These are phyloP conservation scores for Hexactinellida sp. DNA, from an alignment of 37 sponge, comb jelly and placozoan species.

Conservation along the genomic window DNA sequence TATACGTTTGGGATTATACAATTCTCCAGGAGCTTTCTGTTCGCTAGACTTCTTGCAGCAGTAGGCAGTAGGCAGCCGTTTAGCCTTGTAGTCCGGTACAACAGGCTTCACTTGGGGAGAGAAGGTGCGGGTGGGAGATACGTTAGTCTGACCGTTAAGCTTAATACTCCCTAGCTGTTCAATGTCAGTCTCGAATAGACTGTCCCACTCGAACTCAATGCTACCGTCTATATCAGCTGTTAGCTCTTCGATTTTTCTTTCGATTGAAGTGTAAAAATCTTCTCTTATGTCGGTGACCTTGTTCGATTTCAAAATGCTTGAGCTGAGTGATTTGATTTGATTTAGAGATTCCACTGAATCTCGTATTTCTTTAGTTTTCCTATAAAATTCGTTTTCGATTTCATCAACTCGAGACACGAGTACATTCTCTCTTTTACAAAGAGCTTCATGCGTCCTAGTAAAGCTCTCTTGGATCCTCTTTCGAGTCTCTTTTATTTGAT, in stretches of 20 bases:
- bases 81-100: constrained; percentile 12
- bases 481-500: background rate
- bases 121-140: background rate
- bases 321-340: background rate
- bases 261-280: background rate
- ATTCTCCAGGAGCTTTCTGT: constrained; percentile 12
- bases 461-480: background rate
- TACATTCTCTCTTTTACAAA: background rate
- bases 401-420: background rate
- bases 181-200: constrained; percentile 7
- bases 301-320: background rate
- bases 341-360: background rate
- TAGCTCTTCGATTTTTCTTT: background rate
- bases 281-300: background rate
- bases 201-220: background rate
- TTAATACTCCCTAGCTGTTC: constrained; percentile 17
- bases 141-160: background rate
- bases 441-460: background rate
- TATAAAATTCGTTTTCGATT: background rate
- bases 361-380: background rate
- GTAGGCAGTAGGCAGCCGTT: background rate
- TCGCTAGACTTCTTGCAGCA: background rate
- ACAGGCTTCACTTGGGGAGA: background rate
- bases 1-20: background rate
- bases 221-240: background rate